A percentile compares a stretch with the other conserved stretches of the same genome.
Conservation (phyloP, 2,113 vertebrate genomes). For the Panthera uncia region DNA sequence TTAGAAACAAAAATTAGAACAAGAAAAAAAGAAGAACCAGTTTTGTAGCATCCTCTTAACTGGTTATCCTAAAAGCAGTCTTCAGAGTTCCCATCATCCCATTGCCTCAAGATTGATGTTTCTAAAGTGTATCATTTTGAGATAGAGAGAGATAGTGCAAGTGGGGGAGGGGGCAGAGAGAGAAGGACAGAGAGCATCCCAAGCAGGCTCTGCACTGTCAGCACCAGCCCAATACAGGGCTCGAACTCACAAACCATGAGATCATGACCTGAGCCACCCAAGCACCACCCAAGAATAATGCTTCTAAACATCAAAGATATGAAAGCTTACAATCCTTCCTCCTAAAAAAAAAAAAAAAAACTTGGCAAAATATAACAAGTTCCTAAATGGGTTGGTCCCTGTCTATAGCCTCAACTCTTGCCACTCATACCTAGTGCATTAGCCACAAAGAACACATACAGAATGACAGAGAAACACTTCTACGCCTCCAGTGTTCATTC, state of each 20-base stretch:
- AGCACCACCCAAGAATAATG: background rate
- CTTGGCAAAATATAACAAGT: background rate
- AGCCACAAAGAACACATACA: background rate
- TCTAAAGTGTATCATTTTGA: too few species aligned
- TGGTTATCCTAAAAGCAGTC: constrained; percentile 25
- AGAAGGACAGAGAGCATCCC: too few species aligned
- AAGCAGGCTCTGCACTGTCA: too few species aligned
- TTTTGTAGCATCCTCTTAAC: background rate
- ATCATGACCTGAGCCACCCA: too few species aligned
- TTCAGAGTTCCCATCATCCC: background rate
- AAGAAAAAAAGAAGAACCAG: constrained; percentile 10
- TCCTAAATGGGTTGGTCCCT: background rate
- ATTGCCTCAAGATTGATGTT: background rate
- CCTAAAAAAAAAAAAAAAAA: background rate
- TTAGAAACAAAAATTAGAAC: constrained; percentile 11
- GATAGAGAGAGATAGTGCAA: too few species aligned
- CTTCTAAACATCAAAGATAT: constrained; percentile 36
- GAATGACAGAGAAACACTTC: background rate
- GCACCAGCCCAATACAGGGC: too few species aligned
- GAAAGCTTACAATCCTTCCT: background rate
- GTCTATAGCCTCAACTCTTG: background rate
- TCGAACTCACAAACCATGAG: too few species aligned
- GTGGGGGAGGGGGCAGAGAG: too few species aligned
- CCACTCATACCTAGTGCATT: background rate
- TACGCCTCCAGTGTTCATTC: background rate